These are phyloP conservation scores for Hassar affinis DNA, from an alignment of 2,113 vertebrate genomes.

Conservation along the genomic window DNA sequence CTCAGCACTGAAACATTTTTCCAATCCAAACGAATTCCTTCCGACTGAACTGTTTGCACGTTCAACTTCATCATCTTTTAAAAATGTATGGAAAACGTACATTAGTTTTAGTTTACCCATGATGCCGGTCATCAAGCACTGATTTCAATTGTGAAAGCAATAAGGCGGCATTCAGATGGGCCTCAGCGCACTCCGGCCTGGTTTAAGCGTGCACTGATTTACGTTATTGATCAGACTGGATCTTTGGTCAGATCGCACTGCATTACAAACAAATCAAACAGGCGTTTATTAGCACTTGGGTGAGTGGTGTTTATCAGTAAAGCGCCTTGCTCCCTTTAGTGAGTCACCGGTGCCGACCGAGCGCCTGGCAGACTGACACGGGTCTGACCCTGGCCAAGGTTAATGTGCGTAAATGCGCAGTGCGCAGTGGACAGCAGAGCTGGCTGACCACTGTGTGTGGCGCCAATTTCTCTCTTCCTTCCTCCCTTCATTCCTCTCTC, in stretches of 20 bases:
- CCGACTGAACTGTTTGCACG: too few relatives aligned
- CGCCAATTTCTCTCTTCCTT: slow-evolving; percentile 11
- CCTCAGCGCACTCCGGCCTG: not conserved
- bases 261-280: not conserved
- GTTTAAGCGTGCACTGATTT: not conserved
- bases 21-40: too few relatives aligned
- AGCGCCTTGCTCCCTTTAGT: not conserved
- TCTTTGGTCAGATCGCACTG: not conserved
- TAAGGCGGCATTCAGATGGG: not conserved
- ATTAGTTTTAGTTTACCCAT: not conserved
- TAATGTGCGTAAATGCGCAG: slow-evolving; percentile 41
- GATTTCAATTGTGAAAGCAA: not conserved
- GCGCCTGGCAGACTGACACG: slow-evolving; percentile 29
- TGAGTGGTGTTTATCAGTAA: slow-evolving; percentile 11
- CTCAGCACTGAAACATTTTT: too few relatives aligned
- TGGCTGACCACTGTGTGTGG: slow-evolving; percentile 31
- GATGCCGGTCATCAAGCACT: not conserved
- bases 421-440: slow-evolving; percentile 20
- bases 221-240: not conserved
- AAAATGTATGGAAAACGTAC: too few relatives aligned
- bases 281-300: not conserved
- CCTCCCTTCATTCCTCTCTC: slow-evolving; percentile 11
- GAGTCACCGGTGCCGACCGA: slow-evolving; percentile 23
- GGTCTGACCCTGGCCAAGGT: slow-evolving; percentile 45
- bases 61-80: too few relatives aligned